Percentiles rank a stretch among this genome's conserved stretches.
phyloP scores from a whole-genome alignment of 2,888 invertebrate genomes.

The Aplocera efformata region DNA sequence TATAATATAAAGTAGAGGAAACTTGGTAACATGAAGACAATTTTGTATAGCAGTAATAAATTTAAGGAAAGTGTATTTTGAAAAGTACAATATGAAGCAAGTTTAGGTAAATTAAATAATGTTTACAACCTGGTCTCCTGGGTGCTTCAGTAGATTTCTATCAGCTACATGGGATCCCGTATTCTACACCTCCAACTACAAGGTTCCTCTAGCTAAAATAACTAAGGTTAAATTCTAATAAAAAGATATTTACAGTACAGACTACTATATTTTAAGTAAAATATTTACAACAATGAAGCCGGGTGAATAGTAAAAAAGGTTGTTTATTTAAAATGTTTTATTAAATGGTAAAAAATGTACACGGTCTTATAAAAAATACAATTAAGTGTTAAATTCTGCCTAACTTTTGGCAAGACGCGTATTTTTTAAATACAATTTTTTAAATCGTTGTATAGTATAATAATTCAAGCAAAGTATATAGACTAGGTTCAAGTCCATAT shows the following conservation, averaged over 20 bases:
- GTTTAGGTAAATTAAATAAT: constrained; percentile 23
- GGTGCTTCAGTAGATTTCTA: constrained; percentile 36
- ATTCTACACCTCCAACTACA: constrained; percentile 32
- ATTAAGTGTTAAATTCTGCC: constrained; percentile 41
- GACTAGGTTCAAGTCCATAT: constrained; percentile 46
- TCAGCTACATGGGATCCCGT: constrained; percentile 34
- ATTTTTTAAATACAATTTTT: constrained; percentile 21
- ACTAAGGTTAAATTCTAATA: constrained; percentile 16
- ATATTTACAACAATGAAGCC: constrained; percentile 18
- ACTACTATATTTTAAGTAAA: background rate
- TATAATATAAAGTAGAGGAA: no score
- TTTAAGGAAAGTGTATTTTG: no score
- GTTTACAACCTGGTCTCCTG: constrained; percentile 51
- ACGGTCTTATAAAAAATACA: constrained; percentile 57
- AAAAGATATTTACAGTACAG: constrained; percentile 6
- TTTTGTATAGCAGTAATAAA: no score
- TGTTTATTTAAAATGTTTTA: constrained; percentile 62
- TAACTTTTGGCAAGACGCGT: constrained; percentile 24
- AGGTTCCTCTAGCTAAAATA: constrained; percentile 40
- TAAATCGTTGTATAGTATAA: constrained; percentile 23
- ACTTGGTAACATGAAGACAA: no score
- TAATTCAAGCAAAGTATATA: constrained; percentile 31
- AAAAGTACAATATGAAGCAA: constrained; percentile 14
- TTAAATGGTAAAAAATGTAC: constrained; percentile 75
- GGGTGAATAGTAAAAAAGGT: constrained; percentile 35